Evolutionary conservation across 2,113 vertebrate genomes (phyloP).

Genomic region (human (Homo sapiens)): DNA sequence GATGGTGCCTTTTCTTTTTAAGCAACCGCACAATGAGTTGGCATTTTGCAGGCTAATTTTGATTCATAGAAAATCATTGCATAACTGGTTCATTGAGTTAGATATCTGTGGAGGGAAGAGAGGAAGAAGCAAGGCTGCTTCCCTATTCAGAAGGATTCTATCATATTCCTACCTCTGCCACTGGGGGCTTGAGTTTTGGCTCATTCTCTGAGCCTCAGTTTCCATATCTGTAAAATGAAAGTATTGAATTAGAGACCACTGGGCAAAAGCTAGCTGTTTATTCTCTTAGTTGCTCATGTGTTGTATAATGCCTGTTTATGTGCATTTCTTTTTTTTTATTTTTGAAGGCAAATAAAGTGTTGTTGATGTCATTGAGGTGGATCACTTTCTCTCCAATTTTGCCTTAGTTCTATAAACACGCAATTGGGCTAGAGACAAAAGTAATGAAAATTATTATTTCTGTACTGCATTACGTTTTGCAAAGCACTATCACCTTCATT

Average conservation of each 20-base stretch:
- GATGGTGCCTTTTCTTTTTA: conserved; percentile 38
- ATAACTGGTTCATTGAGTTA: conserved; percentile 65
- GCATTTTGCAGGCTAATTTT: conserved; percentile 67
- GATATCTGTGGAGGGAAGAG: not conserved
- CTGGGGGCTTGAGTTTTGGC: not conserved
- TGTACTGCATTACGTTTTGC: not conserved
- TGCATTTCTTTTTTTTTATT: not conserved
- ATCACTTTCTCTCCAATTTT: not conserved
- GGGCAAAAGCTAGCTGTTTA: not conserved
- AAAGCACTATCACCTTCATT: not conserved
- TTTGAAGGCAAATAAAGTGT: not conserved
- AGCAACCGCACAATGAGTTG: conserved; percentile 30
- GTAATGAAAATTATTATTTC: not conserved
- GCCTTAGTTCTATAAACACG: not conserved
- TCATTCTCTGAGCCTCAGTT: not conserved
- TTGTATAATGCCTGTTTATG: fast-evolving
- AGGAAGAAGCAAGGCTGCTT: not conserved
- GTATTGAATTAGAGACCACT: not conserved
- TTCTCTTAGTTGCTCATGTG: not conserved
- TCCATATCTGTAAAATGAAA: not conserved
- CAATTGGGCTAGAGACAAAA: not conserved
- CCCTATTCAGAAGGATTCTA: not conserved
- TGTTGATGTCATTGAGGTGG: not conserved
- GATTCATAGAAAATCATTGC: conserved; percentile 70
- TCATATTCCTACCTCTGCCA: not conserved